Conservation (phyloP, 2,888 invertebrate genomes). For the Lissocephala sabroskyi region DNA sequence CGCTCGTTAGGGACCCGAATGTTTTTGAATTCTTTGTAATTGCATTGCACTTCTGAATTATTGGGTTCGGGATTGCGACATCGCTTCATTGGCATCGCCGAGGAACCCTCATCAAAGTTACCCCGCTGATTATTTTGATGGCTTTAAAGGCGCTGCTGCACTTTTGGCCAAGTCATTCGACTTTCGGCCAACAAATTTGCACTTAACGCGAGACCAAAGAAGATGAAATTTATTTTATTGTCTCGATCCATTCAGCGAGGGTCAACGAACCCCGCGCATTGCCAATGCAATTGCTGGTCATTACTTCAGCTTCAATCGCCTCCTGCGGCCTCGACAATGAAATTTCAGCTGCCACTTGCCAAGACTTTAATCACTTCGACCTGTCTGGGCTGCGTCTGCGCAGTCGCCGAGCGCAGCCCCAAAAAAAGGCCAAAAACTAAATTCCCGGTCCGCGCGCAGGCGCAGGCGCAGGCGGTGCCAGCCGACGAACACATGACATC, state of each 20-base stretch:
- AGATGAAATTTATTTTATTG: too few species aligned
- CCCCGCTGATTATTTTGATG: not conserved
- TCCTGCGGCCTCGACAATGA: too few species aligned
- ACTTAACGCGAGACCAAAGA: too few species aligned
- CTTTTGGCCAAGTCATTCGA: not conserved
- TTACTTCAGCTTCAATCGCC: not conserved
- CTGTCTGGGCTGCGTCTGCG: not conserved
- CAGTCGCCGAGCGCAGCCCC: not conserved
- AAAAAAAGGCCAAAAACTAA: constrained; percentile 23
- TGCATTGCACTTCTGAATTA: too few species aligned
- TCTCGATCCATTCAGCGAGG: not conserved
- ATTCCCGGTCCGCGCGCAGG: constrained; percentile 33
- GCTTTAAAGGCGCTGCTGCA: not conserved
- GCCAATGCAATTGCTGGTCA: not conserved
- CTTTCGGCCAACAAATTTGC: not conserved
- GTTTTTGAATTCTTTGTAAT: too few species aligned
- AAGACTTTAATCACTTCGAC: not conserved
- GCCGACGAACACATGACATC: constrained; percentile 46
- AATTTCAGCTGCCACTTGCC: not conserved
- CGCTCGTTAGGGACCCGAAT: too few species aligned
- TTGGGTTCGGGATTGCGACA: too few species aligned
- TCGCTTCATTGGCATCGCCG: too few species aligned
- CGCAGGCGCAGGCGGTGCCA: constrained; percentile 24
- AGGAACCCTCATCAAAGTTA: constrained; percentile 3
- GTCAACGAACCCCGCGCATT: not conserved